Base-by-base conservation (phyloP, 1,140 invertebrate species). In the Leptinotarsa texana region DNA sequence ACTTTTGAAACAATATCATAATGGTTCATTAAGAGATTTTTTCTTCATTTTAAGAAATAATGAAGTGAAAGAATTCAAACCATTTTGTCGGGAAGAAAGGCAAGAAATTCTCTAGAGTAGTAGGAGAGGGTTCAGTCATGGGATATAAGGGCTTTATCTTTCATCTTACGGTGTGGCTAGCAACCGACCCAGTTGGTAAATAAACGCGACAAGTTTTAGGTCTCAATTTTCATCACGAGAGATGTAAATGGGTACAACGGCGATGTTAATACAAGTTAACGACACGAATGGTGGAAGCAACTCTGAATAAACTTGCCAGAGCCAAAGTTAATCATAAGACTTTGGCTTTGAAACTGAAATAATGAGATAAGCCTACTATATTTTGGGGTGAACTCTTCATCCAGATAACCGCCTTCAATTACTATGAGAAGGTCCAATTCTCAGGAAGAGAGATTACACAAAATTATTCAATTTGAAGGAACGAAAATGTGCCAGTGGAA, bases 291-390 rank as follows among this genome's bases (percentile, higher is more conserved):
- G 4, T 57, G 51, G n/a, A 18, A 57, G 51, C 51, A 57, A n/a
- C 51, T 57, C 15, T 18, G 51, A 57, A 15, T 15, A 18, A 57
- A 57, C 51, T 57, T 57, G 15, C 4, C 1, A 57, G 51, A 57
- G 51, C 51, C 15, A 5, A 57, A 57, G 51, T 57, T 57, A 57
- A 57, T 57, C 51, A 57, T 57, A 57, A 57, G 51, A 57, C 15
- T 57, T 57, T n/a, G 51, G 51, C 51, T n/a, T 2, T 57, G 51
- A 57, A 57, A 57, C 51, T 57, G 51, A 18, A 57, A 57, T 57
- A 57, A 57, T 57, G 51, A 57, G 51, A 57, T 57, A 57, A 57
- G 51, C 51, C 51, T 57, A 57, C 15, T 57, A 57, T 13, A 57
- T 18, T 57, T 57, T 18, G 51, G n/a, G 51, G 51, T 42, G 51